Percentiles rank a stretch among this genome's conserved stretches.
These are phyloP conservation scores for Pandemis heparana DNA, from an alignment of 2,888 invertebrate species.

Conservation along the genomic window DNA sequence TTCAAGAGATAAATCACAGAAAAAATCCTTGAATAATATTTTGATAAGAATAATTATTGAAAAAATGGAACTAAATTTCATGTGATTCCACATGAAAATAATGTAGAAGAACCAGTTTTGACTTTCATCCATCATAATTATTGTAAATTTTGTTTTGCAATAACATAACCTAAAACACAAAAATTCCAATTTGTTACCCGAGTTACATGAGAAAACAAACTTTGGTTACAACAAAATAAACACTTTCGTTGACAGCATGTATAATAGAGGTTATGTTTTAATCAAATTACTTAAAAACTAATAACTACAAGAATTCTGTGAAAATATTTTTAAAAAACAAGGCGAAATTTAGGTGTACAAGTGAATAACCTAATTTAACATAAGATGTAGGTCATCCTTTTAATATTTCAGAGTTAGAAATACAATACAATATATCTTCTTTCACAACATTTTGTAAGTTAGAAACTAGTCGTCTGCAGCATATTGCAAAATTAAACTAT, in stretches of 20 bases:
- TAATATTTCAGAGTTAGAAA: neutral
- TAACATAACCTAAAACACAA: neutral
- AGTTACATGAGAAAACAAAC: neutral
- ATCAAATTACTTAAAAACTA: slow-evolving; percentile 44
- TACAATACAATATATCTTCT: neutral
- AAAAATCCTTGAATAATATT: too few species aligned
- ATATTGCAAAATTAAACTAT: slow-evolving; percentile 6
- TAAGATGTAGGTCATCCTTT: slow-evolving; percentile 32
- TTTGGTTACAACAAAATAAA: slow-evolving; percentile 8
- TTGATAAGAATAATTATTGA: too few species aligned
- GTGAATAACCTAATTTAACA: slow-evolving; percentile 13
- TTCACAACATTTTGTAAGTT: neutral
- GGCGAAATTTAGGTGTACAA: neutral
- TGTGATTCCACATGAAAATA: too few species aligned
- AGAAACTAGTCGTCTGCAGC: neutral
- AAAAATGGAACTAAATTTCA: too few species aligned
- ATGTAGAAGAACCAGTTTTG: neutral
- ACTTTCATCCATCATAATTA: neutral
- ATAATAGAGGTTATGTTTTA: slow-evolving; percentile 57
- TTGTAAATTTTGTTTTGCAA: neutral
- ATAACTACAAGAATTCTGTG: neutral
- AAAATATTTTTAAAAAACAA: neutral
- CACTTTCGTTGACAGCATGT: slow-evolving; percentile 50
- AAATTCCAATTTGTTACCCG: neutral
- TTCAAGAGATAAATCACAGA: too few species aligned